Percentiles rank a stretch among this genome's conserved stretches.
phyloP scores from a whole-genome alignment of 2,113 vertebrate species.

The Hoplias malabaricus region DNA sequence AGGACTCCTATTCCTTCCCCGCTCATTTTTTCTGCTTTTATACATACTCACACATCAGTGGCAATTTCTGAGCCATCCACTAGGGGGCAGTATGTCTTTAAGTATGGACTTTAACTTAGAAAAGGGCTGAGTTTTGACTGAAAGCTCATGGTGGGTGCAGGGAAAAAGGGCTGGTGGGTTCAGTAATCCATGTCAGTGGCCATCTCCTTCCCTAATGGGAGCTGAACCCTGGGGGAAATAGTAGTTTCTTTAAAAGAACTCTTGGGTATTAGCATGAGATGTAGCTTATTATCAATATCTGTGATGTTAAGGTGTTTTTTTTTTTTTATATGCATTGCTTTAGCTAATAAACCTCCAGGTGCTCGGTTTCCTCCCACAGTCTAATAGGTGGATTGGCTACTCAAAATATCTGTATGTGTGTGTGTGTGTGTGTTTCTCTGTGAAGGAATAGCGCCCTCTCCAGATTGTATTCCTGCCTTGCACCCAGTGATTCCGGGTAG shows the following conservation, averaged over 20 bases:
- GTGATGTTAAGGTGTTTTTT: neutral
- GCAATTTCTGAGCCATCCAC: neutral
- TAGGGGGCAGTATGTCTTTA: slow-evolving; percentile 45
- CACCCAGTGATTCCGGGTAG: too few relatives aligned
- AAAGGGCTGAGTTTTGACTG: neutral
- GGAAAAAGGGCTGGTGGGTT: neutral
- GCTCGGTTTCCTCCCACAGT: too few relatives aligned
- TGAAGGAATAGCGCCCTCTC: too few relatives aligned
- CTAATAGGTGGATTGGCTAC: too few relatives aligned
- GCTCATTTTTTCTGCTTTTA: neutral
- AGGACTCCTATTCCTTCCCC: neutral
- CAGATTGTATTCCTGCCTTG: too few relatives aligned
- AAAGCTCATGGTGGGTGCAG: neutral
- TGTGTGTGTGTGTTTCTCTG: too few relatives aligned
- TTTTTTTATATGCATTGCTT: too few relatives aligned
- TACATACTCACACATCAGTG: neutral
- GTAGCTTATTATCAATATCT: neutral
- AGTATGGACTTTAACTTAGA: neutral
- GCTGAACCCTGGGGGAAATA: neutral
- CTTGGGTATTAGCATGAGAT: too few relatives aligned
- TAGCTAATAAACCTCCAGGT: too few relatives aligned
- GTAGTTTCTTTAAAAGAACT: too few relatives aligned
- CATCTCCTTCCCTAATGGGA: slow-evolving; percentile 2
- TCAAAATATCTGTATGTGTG: too few relatives aligned
- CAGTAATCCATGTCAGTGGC: neutral